Base-by-base conservation (phyloP, 1,140 invertebrate genomes). In the Schlechtendalia chinensis region DNA sequence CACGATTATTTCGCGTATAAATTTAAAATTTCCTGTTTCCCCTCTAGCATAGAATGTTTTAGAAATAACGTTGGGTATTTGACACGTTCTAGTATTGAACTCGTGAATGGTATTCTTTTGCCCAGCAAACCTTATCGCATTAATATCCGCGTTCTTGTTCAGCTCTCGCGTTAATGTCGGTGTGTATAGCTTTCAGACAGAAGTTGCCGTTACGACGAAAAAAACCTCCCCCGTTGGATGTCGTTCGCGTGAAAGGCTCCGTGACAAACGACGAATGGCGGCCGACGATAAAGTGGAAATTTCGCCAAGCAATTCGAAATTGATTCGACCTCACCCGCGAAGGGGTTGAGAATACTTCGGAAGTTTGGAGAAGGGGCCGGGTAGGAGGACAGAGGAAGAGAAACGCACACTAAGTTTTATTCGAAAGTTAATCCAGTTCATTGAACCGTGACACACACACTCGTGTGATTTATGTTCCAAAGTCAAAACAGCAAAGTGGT, bases 351-450 rank as follows among this genome's bases (percentile, higher is more conserved):
- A 39, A 69, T 16, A 53, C 10, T 54, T 3, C 3, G 32, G 32
- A 39, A 8, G 32, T 39, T 8, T 3, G 32, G 32, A 39, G 8
- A 39, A 39, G 3, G 32, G 8, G 47, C 47, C 47, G 69, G 22
- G 47, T 29, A 27, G 19, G 24, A 5, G 17, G 22, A 32, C 24
- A 22, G 5, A 50, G 27, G 32, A 39, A 39, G 8, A 4, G 32
- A 39, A 39, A 8, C 29, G 50, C 17, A 72, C 50, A 29, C 69
- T 29, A 54, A 72, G 69, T 72, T 72, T 72, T 72, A 72, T 17
- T 54, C 17, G 69, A 72, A 72, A 72, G 50, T 72, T 72, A 72
- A 72, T 72, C 69, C 69, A 29, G 69, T 54, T 54, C 69, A 72
- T 72, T 72, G 69, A 72, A 29, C 69, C 50, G 50, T 54, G 69